Evolutionary conservation across 2,888 invertebrate species (phyloP), one percentile per base, ranked within the genome.

Genomic region (Troides helena): DNA sequence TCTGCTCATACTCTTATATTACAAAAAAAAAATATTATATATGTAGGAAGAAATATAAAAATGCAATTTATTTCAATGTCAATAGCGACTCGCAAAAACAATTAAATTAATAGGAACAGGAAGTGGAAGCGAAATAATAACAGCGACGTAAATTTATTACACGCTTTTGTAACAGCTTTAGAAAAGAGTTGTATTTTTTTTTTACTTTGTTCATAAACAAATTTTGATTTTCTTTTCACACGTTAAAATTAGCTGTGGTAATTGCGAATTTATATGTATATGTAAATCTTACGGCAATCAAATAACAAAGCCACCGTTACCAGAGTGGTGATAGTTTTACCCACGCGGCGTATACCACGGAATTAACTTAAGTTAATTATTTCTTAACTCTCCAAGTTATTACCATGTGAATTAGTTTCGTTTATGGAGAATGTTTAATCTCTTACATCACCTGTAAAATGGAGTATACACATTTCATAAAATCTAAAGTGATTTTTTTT

Each of bases 181-280:
- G 10, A 39, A 10, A 39, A 39, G 1, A 8, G 1, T 10, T 21
- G 0, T 10, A 6, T 39, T 3, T 30, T 30, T 30, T 30, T 30
- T 30, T 30, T 30, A 53, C 17, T 18, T 53, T n/a, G 53, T 53
- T 6, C 17, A 53, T 6, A 18, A 53, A 53, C 53, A 5, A 18
- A 14, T 53, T 30, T 30, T 53, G 6, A 53, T 53, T 53, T 53
- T 6, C 53, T 53, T n/a, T 21, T 53, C 53, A n/a, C n/a, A 39
- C 39, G 7, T 39, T 39, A 39, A n/a, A 53, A 53, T 53, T 53
- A 53, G 18, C 6, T 59, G 43, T 17, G 23, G 25, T 65, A 25
- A 65, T 65, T 58, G 58, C 65, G 39, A 57, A 65, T 43, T 65
- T 58, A 58, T 39, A 10, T 17, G 58, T 58, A 65, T 58, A 58